phyloP scores from a whole-genome alignment of 2,888 invertebrate species.

The Trissolcus japonicus region DNA sequence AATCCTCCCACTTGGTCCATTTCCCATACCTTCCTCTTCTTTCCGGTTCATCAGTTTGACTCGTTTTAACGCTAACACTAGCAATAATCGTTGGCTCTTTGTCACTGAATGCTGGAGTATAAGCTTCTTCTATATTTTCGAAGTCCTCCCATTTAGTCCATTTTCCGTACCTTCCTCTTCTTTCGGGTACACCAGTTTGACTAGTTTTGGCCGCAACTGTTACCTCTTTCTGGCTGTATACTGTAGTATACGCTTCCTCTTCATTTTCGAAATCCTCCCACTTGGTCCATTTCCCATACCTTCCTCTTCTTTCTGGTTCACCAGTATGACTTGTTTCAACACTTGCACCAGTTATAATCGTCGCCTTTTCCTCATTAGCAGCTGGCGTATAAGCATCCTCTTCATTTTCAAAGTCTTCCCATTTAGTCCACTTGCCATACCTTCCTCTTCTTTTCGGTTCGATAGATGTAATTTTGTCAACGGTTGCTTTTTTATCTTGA shows the following conservation, averaged over 20 bases:
- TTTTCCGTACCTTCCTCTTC: slow-evolving; percentile 69
- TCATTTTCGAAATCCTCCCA: slow-evolving; percentile 1
- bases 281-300: slow-evolving; percentile 4
- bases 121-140: slow-evolving; percentile 17
- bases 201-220: slow-evolving; percentile 17
- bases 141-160: slow-evolving; percentile 51
- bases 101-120: slow-evolving; percentile 13
- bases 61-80: no score
- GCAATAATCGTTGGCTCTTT: slow-evolving; percentile 23
- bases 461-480: not conserved
- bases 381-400: not conserved
- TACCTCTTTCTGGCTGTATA: not conserved
- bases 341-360: slow-evolving; percentile 7
- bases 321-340: slow-evolving; percentile 7
- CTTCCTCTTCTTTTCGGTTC: not conserved
- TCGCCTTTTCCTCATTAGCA: not conserved
- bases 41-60: slow-evolving; percentile 9
- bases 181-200: slow-evolving; percentile 15
- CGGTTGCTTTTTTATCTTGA: slow-evolving; percentile 1
- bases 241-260: not conserved
- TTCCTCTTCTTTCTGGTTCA: not conserved
- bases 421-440: slow-evolving; percentile 6
- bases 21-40: slow-evolving; percentile 69
- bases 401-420: slow-evolving; percentile 1
- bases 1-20: slow-evolving; percentile 49